phyloP scores from a whole-genome alignment of 2,888 invertebrate species.

The Himalopsyche anomala region DNA sequence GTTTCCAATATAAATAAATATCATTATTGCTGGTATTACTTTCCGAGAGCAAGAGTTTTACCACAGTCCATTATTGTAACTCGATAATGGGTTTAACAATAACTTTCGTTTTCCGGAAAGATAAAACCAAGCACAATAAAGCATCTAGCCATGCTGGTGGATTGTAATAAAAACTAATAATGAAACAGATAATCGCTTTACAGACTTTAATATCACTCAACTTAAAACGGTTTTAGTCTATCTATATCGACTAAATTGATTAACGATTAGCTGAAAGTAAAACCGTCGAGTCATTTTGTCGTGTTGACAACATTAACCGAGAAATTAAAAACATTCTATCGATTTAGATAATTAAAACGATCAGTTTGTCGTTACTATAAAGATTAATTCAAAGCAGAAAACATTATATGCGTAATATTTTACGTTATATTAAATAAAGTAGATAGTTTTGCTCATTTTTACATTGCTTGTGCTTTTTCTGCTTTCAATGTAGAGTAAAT shows the following conservation, averaged over 20 bases:
- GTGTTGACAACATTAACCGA: no score
- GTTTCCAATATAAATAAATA: background rate
- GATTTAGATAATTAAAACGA: no score
- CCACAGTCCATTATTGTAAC: background rate
- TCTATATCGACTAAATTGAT: background rate
- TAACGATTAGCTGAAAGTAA: no score
- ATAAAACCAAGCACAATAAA: background rate
- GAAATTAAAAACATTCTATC: no score
- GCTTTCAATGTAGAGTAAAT: no score
- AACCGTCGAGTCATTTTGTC: no score
- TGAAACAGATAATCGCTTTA: background rate
- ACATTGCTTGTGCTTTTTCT: no score
- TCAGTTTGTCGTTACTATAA: no score
- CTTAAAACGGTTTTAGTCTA: background rate
- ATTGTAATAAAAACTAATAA: background rate
- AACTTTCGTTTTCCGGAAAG: conserved; percentile 30
- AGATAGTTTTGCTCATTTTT: no score
- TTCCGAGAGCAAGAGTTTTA: conserved; percentile 20
- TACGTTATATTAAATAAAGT: no score
- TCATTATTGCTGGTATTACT: background rate
- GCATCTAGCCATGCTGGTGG: background rate
- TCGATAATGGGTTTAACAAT: conserved; percentile 20
- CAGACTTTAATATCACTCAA: background rate
- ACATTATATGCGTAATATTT: no score
- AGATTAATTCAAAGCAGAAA: no score